Conservation (phyloP, 2,113 vertebrate species). For the Pandion haliaetus region DNA sequence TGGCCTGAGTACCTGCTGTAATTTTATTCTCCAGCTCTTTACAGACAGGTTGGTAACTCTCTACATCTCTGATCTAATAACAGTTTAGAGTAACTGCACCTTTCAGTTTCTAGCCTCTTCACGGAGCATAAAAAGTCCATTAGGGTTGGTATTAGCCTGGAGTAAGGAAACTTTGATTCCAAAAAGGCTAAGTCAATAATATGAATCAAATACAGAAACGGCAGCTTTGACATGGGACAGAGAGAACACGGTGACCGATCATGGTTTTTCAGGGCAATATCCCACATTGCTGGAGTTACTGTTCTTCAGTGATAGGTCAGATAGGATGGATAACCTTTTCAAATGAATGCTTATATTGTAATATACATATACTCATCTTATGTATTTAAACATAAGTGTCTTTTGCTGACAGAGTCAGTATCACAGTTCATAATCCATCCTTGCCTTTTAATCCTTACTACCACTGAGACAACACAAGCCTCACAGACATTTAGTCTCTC, state of each 20-base stretch:
- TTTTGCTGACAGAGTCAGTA: background rate
- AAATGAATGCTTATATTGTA: background rate
- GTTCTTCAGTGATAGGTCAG: background rate
- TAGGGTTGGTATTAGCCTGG: background rate
- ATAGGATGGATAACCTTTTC: background rate
- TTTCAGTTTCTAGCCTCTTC: background rate
- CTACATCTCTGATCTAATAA: background rate
- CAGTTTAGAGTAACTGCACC: background rate
- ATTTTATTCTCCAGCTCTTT: background rate
- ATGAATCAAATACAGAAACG: background rate
- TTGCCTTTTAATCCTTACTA: background rate
- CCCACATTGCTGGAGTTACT: background rate
- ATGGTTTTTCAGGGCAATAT: background rate
- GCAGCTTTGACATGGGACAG: background rate
- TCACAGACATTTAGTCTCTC: background rate
- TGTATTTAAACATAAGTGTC: background rate
- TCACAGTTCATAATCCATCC: background rate
- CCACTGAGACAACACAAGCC: background rate
- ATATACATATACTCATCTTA: background rate
- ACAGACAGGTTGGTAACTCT: background rate
- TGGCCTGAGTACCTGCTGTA: background rate
- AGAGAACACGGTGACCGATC: background rate
- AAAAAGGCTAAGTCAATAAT: background rate
- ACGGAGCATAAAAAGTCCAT: background rate
- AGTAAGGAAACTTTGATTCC: background rate